Evolutionary conservation across 2,797 vertebrate genomes (phyloP).

Genomic region (Pristis pectinata): DNA sequence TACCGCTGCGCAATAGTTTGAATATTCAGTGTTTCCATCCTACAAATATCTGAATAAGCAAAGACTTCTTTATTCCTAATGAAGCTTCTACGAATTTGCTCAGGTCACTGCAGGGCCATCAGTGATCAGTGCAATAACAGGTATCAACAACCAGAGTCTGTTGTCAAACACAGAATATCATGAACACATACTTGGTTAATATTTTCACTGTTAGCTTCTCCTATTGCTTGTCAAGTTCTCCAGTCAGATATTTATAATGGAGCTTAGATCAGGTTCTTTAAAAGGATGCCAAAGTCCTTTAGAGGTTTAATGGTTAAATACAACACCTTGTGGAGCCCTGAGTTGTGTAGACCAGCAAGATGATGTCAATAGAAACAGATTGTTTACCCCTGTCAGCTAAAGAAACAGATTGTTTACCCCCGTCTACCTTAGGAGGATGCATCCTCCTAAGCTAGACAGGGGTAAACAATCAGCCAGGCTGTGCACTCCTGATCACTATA

Average conservation of each 20-base stretch:
- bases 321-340: neutral
- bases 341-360: neutral
- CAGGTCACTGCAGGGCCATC: conserved; percentile 62
- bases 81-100: conserved; percentile 39
- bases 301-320: neutral
- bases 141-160: conserved; percentile 47
- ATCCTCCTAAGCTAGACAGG: neutral
- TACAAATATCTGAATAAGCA: conserved; percentile 64
- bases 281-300: neutral
- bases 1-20: too few species aligned
- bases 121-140: conserved; percentile 79
- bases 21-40: neutral
- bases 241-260: neutral
- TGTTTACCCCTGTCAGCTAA: neutral
- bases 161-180: neutral
- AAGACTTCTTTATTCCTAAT: conserved; percentile 59
- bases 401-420: neutral
- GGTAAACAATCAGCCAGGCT: neutral
- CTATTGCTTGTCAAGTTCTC: neutral
- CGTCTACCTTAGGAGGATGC: too few species aligned
- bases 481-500: too few species aligned
- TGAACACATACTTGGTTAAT: neutral
- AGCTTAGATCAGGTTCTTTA: neutral
- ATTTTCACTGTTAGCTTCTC: neutral
- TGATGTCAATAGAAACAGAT: neutral